Base-by-base conservation (phyloP, 2,888 invertebrate genomes). In the Orthosia gothica region DNA sequence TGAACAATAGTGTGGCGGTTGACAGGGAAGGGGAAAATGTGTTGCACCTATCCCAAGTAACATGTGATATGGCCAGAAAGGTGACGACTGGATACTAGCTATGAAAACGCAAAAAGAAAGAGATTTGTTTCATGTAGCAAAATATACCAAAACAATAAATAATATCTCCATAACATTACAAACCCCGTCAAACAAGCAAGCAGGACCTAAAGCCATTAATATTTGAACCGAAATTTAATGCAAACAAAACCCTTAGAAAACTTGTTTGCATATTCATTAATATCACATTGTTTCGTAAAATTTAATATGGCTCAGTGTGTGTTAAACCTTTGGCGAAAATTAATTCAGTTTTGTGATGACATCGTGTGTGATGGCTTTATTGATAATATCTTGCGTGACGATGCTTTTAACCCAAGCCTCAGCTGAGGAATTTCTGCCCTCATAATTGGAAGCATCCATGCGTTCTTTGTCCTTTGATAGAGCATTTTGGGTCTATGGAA, bases 331-430 rank as follows among this genome's bases (percentile, higher is more conserved):
- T 70, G 54, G 72, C n/a, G 70, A 70, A 86, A 87, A 86, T 87
- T 85, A 87, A 89, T 90, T 92, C 88, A 88, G 90, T 90, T 89
- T 88, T 75, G 82, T 74, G 81, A 79, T 83, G 82, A 85, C 80
- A 80, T 54, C 55, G 55, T 73, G 76, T 86, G 78, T 82, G 83
- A 85, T 85, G 73, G 78, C 79, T 79, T 73, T 82, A 87, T 85
- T 84, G 88, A 84, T 81, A 89, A 87, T 88, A 88, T 88, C 82
- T 85, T 82, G 72, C 81, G 80, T 89, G 87, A 88, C 86, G 81
- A 64, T 75, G 85, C 87, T 83, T 79, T 87, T 87, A 88, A 88
- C 70, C 73, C 32, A 49, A 47, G 66, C 74, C 72, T 74, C 47
- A 66, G 73, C 58, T 55, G 64, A 70, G 84, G 83, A 82, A 84